Evolutionary conservation across 2,888 invertebrate species (phyloP), one percentile per base, ranked within the genome.

Genomic region (Perizoma flavofasciatum): DNA sequence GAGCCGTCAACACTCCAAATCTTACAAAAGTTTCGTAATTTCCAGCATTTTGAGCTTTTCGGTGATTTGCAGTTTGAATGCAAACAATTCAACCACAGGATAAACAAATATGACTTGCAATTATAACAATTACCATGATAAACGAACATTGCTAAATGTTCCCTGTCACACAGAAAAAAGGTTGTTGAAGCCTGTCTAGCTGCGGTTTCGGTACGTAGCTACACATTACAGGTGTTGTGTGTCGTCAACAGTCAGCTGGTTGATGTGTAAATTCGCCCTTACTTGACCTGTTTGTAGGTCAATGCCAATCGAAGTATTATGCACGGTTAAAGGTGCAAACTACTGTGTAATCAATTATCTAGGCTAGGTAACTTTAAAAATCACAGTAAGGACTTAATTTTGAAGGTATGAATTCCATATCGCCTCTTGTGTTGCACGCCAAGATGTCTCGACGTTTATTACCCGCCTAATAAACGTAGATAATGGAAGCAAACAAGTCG

Each of bases 221-320:
- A 22, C 22, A 22, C 22, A 22, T 22, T 22, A 22, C 22, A 22
- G 22, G 22, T 22, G 22, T 39, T 1, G 37, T 37, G 7, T 37
- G 37, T 37, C 35, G 43, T 22, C 22, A 22, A 22, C 22, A 22
- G 37, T 8, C 6, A 40, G 44, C 53, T 44, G 45, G 32, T 40
- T 44, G 32, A 7, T 52, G 2, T 10, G 43, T 51, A 41, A 65
- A 49, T 62, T 49, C 49, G 46, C 32, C 11, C 58, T 49, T 61
- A 63, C 66, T 67, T 69, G 69, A 66, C 66, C 67, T 51, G 48
- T 44, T 59, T 53, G 51, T 66, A 43, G 63, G 69, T 66, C 69
- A 69, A 61, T 63, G 67, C 63, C 64, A 49, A 52, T 51, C 10
- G 35, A 47, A 48, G 52, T 59, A 58, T 50, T 59, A 53, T 54